phyloP scores from a whole-genome alignment of 2,888 invertebrate genomes.

The Noctua comes region DNA sequence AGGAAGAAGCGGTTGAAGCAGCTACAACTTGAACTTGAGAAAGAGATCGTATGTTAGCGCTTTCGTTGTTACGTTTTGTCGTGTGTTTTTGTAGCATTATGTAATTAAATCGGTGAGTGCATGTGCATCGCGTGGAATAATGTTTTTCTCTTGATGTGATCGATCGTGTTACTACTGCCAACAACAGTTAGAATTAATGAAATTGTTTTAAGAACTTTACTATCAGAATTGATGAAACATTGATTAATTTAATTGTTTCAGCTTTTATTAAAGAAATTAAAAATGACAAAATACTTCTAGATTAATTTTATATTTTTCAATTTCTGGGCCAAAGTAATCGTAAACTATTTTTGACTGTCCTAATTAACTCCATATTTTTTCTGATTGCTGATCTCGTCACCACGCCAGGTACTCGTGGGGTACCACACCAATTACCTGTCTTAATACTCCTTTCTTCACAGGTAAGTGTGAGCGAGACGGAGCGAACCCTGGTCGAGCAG shows the following conservation, averaged over 20 bases:
- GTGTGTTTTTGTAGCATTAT: slow-evolving; percentile 67
- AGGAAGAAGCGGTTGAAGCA: slow-evolving; percentile 87
- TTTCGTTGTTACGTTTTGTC: slow-evolving; percentile 58
- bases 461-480: slow-evolving; percentile 88
- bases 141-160: slow-evolving; percentile 50
- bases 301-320: neutral
- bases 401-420: slow-evolving; percentile 18
- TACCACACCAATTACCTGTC: neutral
- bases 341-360: slow-evolving; percentile 7
- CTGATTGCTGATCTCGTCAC: neutral
- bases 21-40: slow-evolving; percentile 81
- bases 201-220: neutral
- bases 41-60: slow-evolving; percentile 73
- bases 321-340: slow-evolving; percentile 13
- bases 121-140: slow-evolving; percentile 53
- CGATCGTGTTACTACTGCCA: slow-evolving; percentile 30
- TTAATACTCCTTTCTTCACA: slow-evolving; percentile 59
- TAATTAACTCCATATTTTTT: neutral
- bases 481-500: slow-evolving; percentile 95
- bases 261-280: neutral
- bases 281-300: neutral
- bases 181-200: neutral
- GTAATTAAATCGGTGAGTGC: slow-evolving; percentile 67
- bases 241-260: neutral
- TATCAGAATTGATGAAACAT: neutral